Base-by-base conservation (phyloP, 2,797 vertebrate species). In the Glyptemys insculpta region DNA sequence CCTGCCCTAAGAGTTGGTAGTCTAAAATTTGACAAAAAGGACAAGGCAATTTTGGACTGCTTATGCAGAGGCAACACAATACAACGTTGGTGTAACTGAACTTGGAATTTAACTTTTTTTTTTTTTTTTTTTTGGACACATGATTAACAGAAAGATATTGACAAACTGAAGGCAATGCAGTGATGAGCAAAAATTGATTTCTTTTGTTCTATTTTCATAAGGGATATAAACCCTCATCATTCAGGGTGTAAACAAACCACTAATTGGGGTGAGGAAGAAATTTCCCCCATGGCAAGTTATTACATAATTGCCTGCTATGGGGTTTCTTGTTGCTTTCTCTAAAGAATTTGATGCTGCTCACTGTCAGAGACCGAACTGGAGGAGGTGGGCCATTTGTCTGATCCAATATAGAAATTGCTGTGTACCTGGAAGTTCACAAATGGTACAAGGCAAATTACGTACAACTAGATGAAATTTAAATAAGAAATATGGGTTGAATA, bases 101-200 rank as follows among this genome's bases (percentile, higher is more conserved):
- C n/a, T 65, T 89, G 41, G 6, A 56, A 7, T 2, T 2, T 3
- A 54, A 5, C 81, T 1, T 47, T 31, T 31, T 3, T 7, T 2
- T 44, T 72, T 44, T 52, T 52, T 52, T 53, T 53, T 18, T 49
- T 49, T 11, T 49, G 27, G 74, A 18, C 25, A 4, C 49, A 0
- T 2, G n/a, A 27, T 34, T 47, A 12, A 3, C 0, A 5, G 54
- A 29, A 54, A 62, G 37, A 54, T 27, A 72, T 53, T 82, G 78
- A n/a, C 4, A 6, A 6, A 50, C 27, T 72, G 44, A n/a, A n/a
- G n/a, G 27, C 0, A 0, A n/a, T 76, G 59, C 29, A 0, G 41
- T 9, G n/a, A n/a, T 52, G 5, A 44, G 12, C 57, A 62, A 31
- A 59, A 29, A 29, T 29, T 15, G 5, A 62, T 62, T 15, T 16